Conservation (phyloP, 30 jellyfish, hydroid and myxozoan genomes). For the Aurelia aurita complex sp. Pacific region DNA sequence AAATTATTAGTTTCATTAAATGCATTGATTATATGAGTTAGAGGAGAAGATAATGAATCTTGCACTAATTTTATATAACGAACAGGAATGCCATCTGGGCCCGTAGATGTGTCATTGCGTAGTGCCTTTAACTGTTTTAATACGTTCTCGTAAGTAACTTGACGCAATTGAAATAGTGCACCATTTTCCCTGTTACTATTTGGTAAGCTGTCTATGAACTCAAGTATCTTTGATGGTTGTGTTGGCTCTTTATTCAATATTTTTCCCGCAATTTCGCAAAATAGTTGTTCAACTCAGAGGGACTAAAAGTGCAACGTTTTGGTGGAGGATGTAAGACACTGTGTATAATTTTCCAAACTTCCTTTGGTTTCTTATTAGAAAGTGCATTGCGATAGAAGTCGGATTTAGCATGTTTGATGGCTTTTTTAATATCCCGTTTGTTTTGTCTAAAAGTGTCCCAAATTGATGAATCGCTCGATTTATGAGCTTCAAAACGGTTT, state of each 20-base stretch:
- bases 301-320: constrained; percentile 19
- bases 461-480: too few species aligned
- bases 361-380: constrained; percentile 4
- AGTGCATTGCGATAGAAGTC: background rate
- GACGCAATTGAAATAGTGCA: constrained; percentile 13
- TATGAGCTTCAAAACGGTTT: too few species aligned
- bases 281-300: constrained; percentile 20
- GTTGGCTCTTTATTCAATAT: constrained; percentile 3
- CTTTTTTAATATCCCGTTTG: background rate
- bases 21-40: too few species aligned
- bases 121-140: too few species aligned
- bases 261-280: constrained; percentile 16
- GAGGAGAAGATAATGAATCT: too few species aligned
- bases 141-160: constrained; percentile 11
- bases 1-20: too few species aligned
- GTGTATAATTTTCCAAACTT: constrained; percentile 15
- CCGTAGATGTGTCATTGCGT: too few species aligned
- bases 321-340: constrained; percentile 32
- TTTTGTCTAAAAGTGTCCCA: too few species aligned
- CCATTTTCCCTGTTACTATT: constrained; percentile 25
- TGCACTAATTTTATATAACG: too few species aligned
- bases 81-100: too few species aligned
- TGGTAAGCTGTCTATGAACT: constrained; percentile 24
- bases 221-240: constrained; percentile 14
- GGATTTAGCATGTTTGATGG: background rate